Base-by-base conservation (phyloP, 2,797 vertebrate genomes). In the Trematomus bernacchii region DNA sequence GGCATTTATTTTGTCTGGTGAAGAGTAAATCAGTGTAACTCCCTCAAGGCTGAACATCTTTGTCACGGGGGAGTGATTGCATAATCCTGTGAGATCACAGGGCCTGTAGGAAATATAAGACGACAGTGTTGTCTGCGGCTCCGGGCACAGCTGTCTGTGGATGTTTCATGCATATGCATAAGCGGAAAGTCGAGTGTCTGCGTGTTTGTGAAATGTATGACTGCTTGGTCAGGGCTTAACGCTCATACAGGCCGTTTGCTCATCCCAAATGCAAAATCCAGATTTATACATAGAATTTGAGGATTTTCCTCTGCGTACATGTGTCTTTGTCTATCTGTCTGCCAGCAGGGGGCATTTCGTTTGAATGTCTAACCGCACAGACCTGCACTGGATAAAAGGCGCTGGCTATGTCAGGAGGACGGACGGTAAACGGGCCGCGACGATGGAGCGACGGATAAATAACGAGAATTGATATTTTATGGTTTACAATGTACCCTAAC, bases 61-160 rank as follows among this genome's bases (percentile, higher is more conserved):
- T 91, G 87, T 91, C 87, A 89, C 85, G 87, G 71, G 81, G 82
- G 84, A 85, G 83, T 67, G 91, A 91, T 92, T 93, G 88, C 91
- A 89, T 93, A 91, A 93, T 92, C 84, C 82, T 85, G 72, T 83
- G 89, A 92, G 87, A 91, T 91, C 91, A 92, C 83, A 85, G 77
- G 92, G 91, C 92, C 91, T 89, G 83, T 84, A 85, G 85, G 86
- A 92, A 87, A 91, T 90, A 84, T 79, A 88, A 89, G 88, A 90
- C 68, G 87, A 87, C 85, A 85, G 78, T 73, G 83, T 84, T 71
- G 86, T 91, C 88, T 92, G 84, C 60, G 50, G 87, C 82, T 85
- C 30, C 81, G 52, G 85, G 84, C 84, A 83, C 87, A 87, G 89
- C 85, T 87, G 85, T 90, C 80, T 80, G 72, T 80, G 81, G 76